Percentiles rank a stretch among this genome's conserved stretches.
These are phyloP conservation scores for Timema cristinae DNA, from an alignment of 2,888 invertebrate genomes.

Conservation along the genomic window DNA sequence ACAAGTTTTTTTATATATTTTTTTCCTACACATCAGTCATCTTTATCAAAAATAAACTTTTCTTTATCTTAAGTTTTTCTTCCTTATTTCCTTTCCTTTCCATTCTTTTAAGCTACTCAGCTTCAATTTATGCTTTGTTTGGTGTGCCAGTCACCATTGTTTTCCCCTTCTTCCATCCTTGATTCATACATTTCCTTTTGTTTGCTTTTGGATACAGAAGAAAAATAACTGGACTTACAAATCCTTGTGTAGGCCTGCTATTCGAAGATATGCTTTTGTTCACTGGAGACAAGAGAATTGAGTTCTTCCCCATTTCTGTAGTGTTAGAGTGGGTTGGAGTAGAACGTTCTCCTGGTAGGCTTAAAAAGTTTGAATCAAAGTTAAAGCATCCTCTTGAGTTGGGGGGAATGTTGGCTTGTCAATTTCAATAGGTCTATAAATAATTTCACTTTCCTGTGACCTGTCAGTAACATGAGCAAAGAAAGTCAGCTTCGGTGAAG, in stretches of 20 bases:
- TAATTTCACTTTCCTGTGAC: neutral
- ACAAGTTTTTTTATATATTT: too few relatives aligned
- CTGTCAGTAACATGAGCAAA: constrained; percentile 2
- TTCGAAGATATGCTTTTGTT: too few relatives aligned
- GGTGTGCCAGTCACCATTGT: neutral
- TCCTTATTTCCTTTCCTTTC: too few relatives aligned
- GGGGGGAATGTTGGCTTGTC: too few relatives aligned
- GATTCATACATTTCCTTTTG: neutral
- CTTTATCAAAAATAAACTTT: too few relatives aligned
- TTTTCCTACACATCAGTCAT: too few relatives aligned
- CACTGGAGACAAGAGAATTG: too few relatives aligned
- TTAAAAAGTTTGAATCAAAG: too few relatives aligned
- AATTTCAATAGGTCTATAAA: neutral
- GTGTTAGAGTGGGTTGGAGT: constrained; percentile 9
- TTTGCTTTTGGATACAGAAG: neutral
- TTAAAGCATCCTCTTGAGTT: too few relatives aligned
- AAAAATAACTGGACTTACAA: neutral
- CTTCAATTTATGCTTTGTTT: neutral
- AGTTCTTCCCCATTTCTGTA: neutral
- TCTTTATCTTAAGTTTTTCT: too few relatives aligned
- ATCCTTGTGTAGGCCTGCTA: too few relatives aligned
- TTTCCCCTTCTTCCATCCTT: neutral
- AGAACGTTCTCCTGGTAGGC: neutral
- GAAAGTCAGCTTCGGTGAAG: neutral
- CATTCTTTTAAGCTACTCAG: neutral